Percentiles rank a stretch among this genome's conserved stretches.
phyloP scores from a whole-genome alignment of 2,113 vertebrate genomes.

The Triplophysa tibetana region DNA sequence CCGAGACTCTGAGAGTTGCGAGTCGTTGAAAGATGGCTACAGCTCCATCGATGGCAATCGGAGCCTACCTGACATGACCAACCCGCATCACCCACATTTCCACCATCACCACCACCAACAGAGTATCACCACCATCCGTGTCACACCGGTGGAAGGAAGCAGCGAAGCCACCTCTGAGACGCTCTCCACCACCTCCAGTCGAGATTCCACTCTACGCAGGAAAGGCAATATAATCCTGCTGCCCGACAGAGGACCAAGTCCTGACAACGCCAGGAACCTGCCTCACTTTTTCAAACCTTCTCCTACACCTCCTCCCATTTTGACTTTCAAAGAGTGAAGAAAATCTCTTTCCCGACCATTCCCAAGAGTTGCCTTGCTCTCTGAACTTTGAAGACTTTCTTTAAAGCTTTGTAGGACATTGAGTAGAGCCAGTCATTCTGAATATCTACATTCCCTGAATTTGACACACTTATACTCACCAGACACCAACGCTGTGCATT shows the following conservation, averaged over 20 bases:
- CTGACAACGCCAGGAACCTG: slow-evolving; percentile 87
- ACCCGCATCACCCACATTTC: slow-evolving; percentile 70
- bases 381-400: slow-evolving; percentile 16
- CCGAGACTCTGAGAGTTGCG: slow-evolving; percentile 90
- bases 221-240: slow-evolving; percentile 94
- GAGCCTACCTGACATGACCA: slow-evolving; percentile 59
- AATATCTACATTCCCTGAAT: slow-evolving; percentile 20
- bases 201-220: slow-evolving; percentile 90
- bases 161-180: slow-evolving; percentile 82
- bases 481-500: slow-evolving; percentile 29
- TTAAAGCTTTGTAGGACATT: slow-evolving; percentile 17
- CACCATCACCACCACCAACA: slow-evolving; percentile 68
- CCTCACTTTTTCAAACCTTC: slow-evolving; percentile 93
- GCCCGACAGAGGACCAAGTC: slow-evolving; percentile 90
- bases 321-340: slow-evolving; percentile 85
- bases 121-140: slow-evolving; percentile 82
- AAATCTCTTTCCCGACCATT: not conserved
- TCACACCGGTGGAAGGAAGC: slow-evolving; percentile 87
- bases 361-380: slow-evolving; percentile 52
- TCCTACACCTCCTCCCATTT: slow-evolving; percentile 72
- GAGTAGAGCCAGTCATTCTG: slow-evolving; percentile 26
- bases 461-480: slow-evolving; percentile 7
- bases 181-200: slow-evolving; percentile 85
- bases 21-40: slow-evolving; percentile 85
- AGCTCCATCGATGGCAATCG: slow-evolving; percentile 85